Percentiles rank a stretch among this genome's conserved stretches.
Evolutionary conservation across 2,113 vertebrate genomes (phyloP).

Genomic region (Caracal caracal): DNA sequence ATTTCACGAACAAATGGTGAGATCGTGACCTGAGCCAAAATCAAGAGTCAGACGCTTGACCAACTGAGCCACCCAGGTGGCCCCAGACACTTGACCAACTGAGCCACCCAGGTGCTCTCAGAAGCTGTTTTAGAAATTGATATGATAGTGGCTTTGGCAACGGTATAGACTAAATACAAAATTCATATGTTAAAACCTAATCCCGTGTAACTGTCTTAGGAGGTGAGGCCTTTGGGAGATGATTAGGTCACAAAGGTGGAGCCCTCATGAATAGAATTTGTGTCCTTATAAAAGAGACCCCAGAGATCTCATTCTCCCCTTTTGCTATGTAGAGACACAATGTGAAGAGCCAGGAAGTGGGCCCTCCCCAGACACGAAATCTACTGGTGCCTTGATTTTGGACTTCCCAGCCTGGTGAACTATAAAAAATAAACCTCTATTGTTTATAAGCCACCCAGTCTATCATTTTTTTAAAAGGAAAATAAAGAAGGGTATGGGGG

Average conservation of each 20-base stretch:
- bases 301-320: neutral
- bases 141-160: neutral
- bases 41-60: too few relatives aligned
- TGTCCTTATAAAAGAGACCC: neutral
- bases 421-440: neutral
- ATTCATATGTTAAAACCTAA: neutral
- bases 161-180: neutral
- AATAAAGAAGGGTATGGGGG: rapidly evolving
- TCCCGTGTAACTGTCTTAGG: too few relatives aligned
- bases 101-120: neutral
- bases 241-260: neutral
- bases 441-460: neutral
- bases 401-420: neutral
- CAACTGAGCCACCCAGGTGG: too few relatives aligned
- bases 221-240: neutral
- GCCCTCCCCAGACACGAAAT: neutral
- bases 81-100: too few relatives aligned
- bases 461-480: neutral
- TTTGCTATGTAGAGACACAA: neutral
- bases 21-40: too few relatives aligned
- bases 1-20: too few relatives aligned
- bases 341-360: neutral
- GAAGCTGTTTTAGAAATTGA: neutral
- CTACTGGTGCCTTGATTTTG: neutral
- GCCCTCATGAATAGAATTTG: neutral